Conservation (phyloP, 1,140 invertebrate genomes). For the Bombus waltoni region DNA sequence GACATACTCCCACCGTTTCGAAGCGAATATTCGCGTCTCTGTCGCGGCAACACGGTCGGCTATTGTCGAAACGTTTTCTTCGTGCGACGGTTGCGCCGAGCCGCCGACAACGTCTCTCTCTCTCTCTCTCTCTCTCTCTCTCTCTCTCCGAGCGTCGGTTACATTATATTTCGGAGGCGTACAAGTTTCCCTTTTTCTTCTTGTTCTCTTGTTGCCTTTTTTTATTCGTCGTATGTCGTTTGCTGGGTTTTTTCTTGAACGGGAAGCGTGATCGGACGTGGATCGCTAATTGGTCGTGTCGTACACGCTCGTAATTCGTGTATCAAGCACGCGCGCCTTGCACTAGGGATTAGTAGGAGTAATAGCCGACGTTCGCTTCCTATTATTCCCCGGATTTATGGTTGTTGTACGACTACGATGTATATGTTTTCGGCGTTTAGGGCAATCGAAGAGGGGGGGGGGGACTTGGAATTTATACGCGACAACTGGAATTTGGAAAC, state of each 20-base stretch:
- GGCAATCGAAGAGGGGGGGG: neutral
- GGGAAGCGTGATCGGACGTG: neutral
- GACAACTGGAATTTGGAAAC: neutral
- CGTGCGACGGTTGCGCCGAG: neutral
- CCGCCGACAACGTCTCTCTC: neutral
- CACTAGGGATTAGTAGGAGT: neutral
- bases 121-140: too few relatives aligned
- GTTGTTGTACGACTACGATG: neutral
- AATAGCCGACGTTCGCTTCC: too few relatives aligned
- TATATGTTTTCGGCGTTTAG: neutral
- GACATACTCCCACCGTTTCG: conserved; percentile 49
- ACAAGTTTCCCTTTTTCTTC: neutral
- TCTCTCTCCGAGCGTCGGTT: conserved; percentile 17
- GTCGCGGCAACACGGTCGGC: neutral
- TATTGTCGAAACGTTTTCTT: conserved; percentile 1
- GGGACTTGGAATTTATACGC: neutral
- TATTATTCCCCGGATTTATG: neutral
- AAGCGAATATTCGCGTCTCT: neutral
- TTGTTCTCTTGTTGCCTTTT: too few relatives aligned
- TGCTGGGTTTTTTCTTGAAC: neutral
- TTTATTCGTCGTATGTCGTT: neutral
- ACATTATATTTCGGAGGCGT: conserved; percentile 42
- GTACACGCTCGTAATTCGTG: conserved; percentile 31
- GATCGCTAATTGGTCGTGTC: conserved; percentile 43
- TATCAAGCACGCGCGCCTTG: neutral